Evolutionary conservation across 1,140 invertebrate genomes (phyloP).

Genomic region (Lanistes nyassanus): DNA sequence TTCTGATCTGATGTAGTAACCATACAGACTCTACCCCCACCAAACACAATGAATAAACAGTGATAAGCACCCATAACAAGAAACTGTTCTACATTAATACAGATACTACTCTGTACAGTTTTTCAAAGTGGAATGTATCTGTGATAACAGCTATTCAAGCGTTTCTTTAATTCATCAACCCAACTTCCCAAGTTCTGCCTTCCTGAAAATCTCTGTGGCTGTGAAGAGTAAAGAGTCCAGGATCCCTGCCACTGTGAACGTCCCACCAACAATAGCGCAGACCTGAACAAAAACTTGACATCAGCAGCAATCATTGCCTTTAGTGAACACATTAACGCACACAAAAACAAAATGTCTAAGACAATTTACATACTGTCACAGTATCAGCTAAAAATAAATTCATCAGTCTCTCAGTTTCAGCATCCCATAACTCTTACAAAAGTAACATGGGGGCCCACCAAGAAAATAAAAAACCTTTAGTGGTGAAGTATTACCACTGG

Average conservation of each 20-base stretch:
- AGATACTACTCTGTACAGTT: too few relatives aligned
- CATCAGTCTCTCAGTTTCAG: background rate
- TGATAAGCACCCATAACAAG: too few relatives aligned
- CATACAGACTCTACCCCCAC: too few relatives aligned
- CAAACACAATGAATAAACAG: too few relatives aligned
- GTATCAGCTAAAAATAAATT: background rate
- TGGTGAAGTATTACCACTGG: too few relatives aligned
- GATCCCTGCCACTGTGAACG: constrained; percentile 77
- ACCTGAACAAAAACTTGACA: constrained; percentile 64
- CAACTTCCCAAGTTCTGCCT: constrained; percentile 68
- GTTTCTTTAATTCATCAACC: constrained; percentile 46
- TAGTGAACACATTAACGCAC: background rate
- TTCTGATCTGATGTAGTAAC: too few relatives aligned
- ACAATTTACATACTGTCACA: background rate
- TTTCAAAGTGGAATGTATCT: constrained; percentile 6
- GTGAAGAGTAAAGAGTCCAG: constrained; percentile 75
- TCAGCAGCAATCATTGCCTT: background rate
- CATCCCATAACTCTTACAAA: too few relatives aligned
- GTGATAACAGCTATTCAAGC: background rate
- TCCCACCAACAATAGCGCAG: constrained; percentile 78
- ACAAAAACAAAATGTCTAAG: background rate
- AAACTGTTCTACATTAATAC: too few relatives aligned
- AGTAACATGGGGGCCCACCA: too few relatives aligned
- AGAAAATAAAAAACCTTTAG: too few relatives aligned
- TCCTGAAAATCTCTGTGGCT: constrained; percentile 72